A percentile compares a stretch with the other conserved stretches of the same genome.
Conservation (phyloP, 2,113 vertebrate genomes). For the Drymodes brunneopygia region DNA sequence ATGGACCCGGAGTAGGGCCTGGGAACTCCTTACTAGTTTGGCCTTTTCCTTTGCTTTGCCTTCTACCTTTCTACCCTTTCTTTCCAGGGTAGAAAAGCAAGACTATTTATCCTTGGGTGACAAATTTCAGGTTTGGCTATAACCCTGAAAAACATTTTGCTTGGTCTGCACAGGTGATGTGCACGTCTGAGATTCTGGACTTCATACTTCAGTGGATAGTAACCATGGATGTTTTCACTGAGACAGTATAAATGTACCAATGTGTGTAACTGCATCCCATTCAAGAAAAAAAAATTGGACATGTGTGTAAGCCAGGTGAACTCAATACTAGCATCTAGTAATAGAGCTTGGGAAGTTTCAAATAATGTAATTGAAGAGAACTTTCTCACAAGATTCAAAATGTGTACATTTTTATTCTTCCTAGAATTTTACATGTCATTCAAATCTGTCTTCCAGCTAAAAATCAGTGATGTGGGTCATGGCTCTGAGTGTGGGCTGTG, state of each 20-base stretch:
- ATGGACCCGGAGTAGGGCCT: background rate
- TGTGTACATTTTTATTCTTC: background rate
- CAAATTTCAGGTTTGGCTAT: background rate
- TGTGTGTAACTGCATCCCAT: background rate
- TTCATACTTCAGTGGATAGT: background rate
- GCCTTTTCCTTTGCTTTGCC: background rate
- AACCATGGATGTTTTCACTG: background rate
- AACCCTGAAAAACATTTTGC: background rate
- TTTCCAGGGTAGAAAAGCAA: background rate
- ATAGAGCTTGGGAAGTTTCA: background rate
- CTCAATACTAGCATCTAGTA: background rate
- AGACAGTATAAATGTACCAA: background rate
- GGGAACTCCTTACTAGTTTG: background rate
- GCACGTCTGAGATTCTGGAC: background rate
- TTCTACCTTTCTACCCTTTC: too few species aligned
- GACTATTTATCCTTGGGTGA: background rate
- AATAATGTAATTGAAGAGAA: background rate
- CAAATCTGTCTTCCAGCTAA: background rate
- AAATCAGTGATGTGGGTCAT: background rate
- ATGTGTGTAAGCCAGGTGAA: background rate
- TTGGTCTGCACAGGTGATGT: background rate
- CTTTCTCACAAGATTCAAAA: background rate
- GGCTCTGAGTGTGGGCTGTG: background rate
- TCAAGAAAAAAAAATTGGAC: background rate
- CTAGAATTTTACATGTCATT: background rate